Evolutionary conservation across 2,113 vertebrate genomes (phyloP).

Genomic region (Nycticebus coucang): DNA sequence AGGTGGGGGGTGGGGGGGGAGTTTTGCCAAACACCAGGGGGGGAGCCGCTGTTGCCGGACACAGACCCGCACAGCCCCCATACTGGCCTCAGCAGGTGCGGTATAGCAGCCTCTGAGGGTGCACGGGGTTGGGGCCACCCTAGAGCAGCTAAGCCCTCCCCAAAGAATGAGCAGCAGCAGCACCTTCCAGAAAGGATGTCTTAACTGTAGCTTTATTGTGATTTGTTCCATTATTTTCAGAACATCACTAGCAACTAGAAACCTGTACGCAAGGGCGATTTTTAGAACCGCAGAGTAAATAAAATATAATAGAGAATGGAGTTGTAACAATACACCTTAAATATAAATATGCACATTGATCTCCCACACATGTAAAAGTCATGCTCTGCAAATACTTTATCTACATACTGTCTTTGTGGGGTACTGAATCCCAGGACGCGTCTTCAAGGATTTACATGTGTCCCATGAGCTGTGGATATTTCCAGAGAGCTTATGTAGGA

Average conservation of each 20-base stretch:
- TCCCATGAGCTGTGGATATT: constrained; percentile 39
- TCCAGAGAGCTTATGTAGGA: constrained; percentile 66
- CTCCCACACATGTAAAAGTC: constrained; percentile 69
- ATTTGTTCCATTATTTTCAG: constrained; percentile 64
- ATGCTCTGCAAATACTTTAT: constrained; percentile 76
- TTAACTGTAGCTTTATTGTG: constrained; percentile 72
- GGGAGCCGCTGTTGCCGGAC: too few species aligned
- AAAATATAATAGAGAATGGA: constrained; percentile 81
- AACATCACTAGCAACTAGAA: constrained; percentile 84
- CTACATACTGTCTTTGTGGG: constrained; percentile 11
- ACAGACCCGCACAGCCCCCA: background rate
- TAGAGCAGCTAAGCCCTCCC: rapidly evolving
- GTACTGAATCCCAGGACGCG: constrained; percentile 60
- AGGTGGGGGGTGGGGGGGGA: too few species aligned
- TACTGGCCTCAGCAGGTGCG: background rate
- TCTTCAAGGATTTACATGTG: constrained; percentile 38
- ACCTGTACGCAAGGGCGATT: constrained; percentile 81
- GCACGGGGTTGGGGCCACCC: too few species aligned
- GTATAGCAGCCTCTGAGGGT: background rate
- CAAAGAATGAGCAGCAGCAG: background rate
- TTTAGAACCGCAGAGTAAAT: constrained; percentile 75
- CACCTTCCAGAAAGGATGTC: background rate
- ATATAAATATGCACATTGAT: constrained; percentile 66
- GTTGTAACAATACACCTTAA: constrained; percentile 65
- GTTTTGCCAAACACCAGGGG: rapidly evolving